Evolutionary conservation across 2,113 vertebrate genomes (phyloP), one percentile per base, ranked within the genome.

Genomic region (Chlorodrepanis virens): DNA sequence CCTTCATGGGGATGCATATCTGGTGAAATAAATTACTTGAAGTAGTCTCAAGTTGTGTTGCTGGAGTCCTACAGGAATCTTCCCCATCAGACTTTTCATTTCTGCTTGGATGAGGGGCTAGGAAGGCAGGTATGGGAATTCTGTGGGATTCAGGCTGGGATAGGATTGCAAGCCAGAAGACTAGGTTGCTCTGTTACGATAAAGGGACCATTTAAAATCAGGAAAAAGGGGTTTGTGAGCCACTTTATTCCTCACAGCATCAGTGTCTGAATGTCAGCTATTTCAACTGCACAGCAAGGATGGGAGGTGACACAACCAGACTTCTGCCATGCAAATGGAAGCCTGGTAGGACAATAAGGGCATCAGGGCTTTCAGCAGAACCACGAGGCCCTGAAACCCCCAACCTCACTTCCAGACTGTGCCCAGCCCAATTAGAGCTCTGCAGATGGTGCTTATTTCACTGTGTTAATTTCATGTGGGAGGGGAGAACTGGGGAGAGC

Each of bases 361-460:
- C 47, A 40, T 63, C n/a, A 10, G 42, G 31, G 28, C 74, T 96
- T 84, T 45, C 93, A 78, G 50, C 65, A 93, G 78, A 44, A 25
- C 52, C 56, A 12, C 1, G 54, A 87, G 40, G 5, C 37, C 45
- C 45, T 74, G 45, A 31, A 81, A 75, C 47, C 52, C 81, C 77
- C 71, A 84, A 8, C 39, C 80, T 84, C 74, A 5, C 64, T 82
- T 89, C 27, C 72, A 87, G 64, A 9, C 54, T n/a, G 33, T 69
- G 14, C 49, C 21, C 45, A 61, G 69, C 45, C 78, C 76, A 75
- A 23, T 42, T 68, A 21, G 9, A 85, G 65, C 31, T 64, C 54
- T 94, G 86, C 79, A 94, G 83, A 57, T 90, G 75, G 61, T 61
- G 63, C 87, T 94, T 87, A 24, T 89, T 65, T 81, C 49, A 44